These are phyloP conservation scores for Drosophila erecta DNA, from an alignment of 1,140 invertebrate genomes.

Conservation along the genomic window DNA sequence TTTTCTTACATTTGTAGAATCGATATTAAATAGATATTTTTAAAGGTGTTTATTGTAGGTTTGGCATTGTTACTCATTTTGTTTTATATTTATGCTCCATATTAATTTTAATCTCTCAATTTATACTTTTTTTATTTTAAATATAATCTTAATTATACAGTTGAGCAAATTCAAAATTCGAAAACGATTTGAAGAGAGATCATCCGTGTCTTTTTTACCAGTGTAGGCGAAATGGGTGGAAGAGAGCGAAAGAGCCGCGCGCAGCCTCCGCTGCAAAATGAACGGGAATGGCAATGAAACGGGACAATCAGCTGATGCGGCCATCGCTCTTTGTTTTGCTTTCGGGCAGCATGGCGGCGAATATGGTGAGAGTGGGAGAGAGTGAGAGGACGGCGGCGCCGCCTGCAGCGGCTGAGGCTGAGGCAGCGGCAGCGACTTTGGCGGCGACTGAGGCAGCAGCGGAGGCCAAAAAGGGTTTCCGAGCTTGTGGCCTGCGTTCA, in stretches of 20 bases:
- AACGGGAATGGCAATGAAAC: slow-evolving; percentile 43
- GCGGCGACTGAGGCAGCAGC: slow-evolving; percentile 2
- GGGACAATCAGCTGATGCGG: slow-evolving; percentile 53
- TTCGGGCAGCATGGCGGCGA: slow-evolving; percentile 25
- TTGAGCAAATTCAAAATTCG: too few species aligned
- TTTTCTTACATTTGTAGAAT: too few species aligned
- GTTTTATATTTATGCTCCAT: too few species aligned
- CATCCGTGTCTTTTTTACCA: background rate
- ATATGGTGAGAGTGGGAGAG: slow-evolving; percentile 21
- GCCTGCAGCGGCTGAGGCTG: background rate
- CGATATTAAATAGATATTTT: too few species aligned
- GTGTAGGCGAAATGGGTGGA: slow-evolving; percentile 9
- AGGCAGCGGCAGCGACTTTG: background rate
- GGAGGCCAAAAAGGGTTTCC: slow-evolving; percentile 59
- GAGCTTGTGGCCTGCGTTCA: slow-evolving; percentile 56
- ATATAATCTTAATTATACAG: too few species aligned
- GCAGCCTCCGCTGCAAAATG: slow-evolving; percentile 46
- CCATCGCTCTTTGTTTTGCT: slow-evolving; percentile 60
- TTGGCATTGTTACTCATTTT: too few species aligned
- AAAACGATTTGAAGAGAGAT: too few species aligned
- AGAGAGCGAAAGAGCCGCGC: slow-evolving; percentile 27
- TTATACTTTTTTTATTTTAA: too few species aligned
- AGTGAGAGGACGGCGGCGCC: slow-evolving; percentile 18
- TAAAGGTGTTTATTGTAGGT: too few species aligned
- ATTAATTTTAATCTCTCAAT: too few species aligned